Base-by-base conservation (phyloP, 35 echinoderm and acorn worm species). In the Strongylocentrotus purpuratus region DNA sequence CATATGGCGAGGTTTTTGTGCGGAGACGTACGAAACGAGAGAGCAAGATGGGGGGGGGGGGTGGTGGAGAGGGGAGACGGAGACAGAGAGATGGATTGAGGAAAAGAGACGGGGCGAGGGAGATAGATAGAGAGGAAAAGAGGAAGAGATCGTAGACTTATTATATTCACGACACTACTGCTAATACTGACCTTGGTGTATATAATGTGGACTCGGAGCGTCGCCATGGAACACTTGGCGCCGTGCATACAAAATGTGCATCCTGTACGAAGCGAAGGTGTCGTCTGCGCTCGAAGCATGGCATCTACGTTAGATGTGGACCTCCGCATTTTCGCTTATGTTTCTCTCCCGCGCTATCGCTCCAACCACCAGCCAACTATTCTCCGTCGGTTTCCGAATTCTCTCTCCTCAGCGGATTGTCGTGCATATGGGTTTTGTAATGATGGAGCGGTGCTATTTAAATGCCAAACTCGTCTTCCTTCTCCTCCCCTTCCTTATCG, bases 1-100 rank as follows among this genome's bases (percentile, higher is more conserved):
- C 87, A 88, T 88, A 88, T 88, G 87, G 87, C 45, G 87, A 70
- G 61, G 61, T 70, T 70, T 70, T 20, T 70, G 15, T 22, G 61
- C 17, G 61, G 5, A 70, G 61, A 70, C 61, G 61, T 70, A 70
- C 60, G 22, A 18, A 20, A 65, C 60, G 18, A 20, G 61, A 18
- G 5, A 70, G 61, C 61, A 28, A 28, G 61, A 28, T 18, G 61
- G 61, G 2, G 20, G 4, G 7, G 25, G 20, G 65, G 20, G 20
- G 20, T 18, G 61, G 61, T 20, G 61, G 22, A 18, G 20, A 22
- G 61, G 61, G 18, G 25, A 70, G 22, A 70, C 15, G 17, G 61
- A 25, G 61, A 2, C n/a, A n/a, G n/a, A n/a, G n/a, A n/a, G n/a
- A n/a, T n/a, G n/a, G n/a, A n/a, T 25, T 25, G 61, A 70, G 61